A percentile compares a stretch with the other conserved stretches of the same genome.
Evolutionary conservation across 2,113 vertebrate species (phyloP).

Genomic region (Dipodomys spectabilis): DNA sequence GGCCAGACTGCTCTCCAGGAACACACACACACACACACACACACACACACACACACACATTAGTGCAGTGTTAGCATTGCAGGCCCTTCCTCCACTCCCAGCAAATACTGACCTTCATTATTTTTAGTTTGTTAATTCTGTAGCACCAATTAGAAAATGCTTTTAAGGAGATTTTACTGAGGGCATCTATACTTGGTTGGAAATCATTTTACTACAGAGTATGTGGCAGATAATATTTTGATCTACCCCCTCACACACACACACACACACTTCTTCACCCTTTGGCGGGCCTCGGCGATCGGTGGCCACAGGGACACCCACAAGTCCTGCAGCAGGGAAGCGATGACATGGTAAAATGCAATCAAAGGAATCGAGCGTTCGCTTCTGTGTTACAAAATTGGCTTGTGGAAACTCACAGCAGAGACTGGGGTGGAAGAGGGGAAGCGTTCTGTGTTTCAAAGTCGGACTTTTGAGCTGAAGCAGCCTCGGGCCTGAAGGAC

Average conservation of each 20-base stretch:
- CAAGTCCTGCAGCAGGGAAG: background rate
- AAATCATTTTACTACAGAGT: background rate
- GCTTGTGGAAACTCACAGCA: slow-evolving; percentile 61
- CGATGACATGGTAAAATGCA: slow-evolving; percentile 53
- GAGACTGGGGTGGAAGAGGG: slow-evolving; percentile 8
- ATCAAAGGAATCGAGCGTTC: slow-evolving; percentile 59
- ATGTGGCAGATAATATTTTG: background rate
- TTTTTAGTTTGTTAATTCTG: slow-evolving; percentile 22
- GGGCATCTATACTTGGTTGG: background rate
- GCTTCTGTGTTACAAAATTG: slow-evolving; percentile 51
- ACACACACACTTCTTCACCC: background rate
- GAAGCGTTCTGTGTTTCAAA: slow-evolving; percentile 61
- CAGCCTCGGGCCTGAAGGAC: slow-evolving; percentile 70
- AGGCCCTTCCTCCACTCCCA: background rate
- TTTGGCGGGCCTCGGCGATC: background rate
- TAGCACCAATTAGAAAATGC: background rate
- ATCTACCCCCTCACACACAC: no score
- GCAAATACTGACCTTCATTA: background rate
- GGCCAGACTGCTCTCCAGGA: background rate
- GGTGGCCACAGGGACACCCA: background rate
- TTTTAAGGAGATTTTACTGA: background rate
- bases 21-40: background rate
- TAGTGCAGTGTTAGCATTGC: background rate
- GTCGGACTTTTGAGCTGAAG: slow-evolving; percentile 63
- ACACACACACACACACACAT: no score